Percentiles rank a stretch among this genome's conserved stretches.
Evolutionary conservation across 2,797 vertebrate genomes (phyloP).

Genomic region (Platyrinchus mystaceus): DNA sequence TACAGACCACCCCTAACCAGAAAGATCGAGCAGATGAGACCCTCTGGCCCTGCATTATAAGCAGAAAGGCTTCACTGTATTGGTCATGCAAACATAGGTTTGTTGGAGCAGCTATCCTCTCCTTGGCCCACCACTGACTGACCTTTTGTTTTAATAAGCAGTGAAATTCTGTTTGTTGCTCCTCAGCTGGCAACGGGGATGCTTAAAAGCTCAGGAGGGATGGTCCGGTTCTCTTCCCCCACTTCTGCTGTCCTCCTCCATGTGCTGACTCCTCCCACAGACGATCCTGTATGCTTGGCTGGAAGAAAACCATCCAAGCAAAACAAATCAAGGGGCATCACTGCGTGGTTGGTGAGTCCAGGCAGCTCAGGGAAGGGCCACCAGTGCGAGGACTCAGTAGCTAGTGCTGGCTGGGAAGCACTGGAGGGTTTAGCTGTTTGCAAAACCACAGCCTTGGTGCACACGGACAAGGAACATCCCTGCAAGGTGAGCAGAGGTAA

Average conservation of each 20-base stretch:
- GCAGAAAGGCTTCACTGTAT: background rate
- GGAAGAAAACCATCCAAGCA: background rate
- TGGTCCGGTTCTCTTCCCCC: background rate
- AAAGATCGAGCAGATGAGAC: background rate
- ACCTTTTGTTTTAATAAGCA: background rate
- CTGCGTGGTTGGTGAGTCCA: rapidly evolving
- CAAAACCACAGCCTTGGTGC: background rate
- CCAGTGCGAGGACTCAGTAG: background rate
- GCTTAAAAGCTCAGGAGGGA: background rate
- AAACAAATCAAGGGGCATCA: background rate
- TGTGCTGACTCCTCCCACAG: rapidly evolving
- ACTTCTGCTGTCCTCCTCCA: background rate
- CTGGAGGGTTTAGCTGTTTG: background rate
- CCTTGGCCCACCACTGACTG: background rate
- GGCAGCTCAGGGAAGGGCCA: background rate
- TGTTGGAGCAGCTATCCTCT: background rate
- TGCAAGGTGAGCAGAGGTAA: background rate
- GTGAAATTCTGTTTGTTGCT: background rate
- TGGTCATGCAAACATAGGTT: background rate
- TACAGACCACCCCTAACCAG: background rate
- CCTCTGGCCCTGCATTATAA: background rate
- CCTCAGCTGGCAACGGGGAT: background rate
- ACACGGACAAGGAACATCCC: rapidly evolving
- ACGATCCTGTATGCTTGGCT: background rate
- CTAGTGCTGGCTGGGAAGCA: background rate